Evolutionary conservation across 2,113 vertebrate species (phyloP), one percentile per base, ranked within the genome.

Genomic region (Cyprinus carpio): DNA sequence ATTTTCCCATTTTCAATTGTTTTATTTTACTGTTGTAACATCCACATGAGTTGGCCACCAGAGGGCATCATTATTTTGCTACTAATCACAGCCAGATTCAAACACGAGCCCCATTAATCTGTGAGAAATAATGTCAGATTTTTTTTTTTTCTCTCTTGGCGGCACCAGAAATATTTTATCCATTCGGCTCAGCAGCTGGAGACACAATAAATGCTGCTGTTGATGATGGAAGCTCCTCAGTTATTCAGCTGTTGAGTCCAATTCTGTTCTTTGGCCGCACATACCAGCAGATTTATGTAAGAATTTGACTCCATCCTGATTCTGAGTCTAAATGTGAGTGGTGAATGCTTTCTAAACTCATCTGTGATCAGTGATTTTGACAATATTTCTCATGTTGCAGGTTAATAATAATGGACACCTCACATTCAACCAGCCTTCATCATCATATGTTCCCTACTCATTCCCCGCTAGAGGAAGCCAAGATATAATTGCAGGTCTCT

Each of bases 401-500:
- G 71, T 87, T 0, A 87, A 78, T 81, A 82, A 72, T 40, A 72
- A 87, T 60, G 83, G 87, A 23, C 16, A 31, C 62, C 54, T 87
- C 62, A 82, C 87, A 23, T 87, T 87, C 37, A 54, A 51, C n/a
- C 43, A 58, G 15, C 0, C 62, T 6, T 46, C 60, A 29, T 16
- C 13, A n/a, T 2, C 4, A 2, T 40, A 0, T 18, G 2, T 7
- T 6, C 83, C 83, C n/a, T 0, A n/a, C 60, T 16, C 16, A 1
- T 85, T 87, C 27, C 71, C 62, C n/a, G 6, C 46, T 43, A 4
- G 34, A 20, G 5, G 37, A 20, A 11, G n/a, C 15, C 20, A 1
- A 6, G 79, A 85, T 75, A 20, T 85, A 84, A 87, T 87, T 46
- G 87, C 87, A 65, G 78, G 78, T 15, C 49, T 51, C 13, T 51